Conservation (phyloP, 1,140 invertebrate genomes). For the Vanessa tameamea region DNA sequence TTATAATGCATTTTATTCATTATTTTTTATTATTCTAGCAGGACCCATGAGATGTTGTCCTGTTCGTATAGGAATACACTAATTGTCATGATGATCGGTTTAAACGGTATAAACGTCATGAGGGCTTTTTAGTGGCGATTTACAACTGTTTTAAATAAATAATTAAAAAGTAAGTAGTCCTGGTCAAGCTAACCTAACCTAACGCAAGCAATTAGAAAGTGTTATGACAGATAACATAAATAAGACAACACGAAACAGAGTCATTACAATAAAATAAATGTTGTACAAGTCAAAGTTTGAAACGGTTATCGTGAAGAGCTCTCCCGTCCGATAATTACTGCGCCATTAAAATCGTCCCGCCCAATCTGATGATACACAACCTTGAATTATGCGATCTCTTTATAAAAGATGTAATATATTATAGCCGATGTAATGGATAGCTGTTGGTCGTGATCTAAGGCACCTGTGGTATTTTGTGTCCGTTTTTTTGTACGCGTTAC, state of each 20-base stretch:
- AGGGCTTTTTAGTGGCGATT: too few species aligned
- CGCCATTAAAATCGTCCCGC: slow-evolving; percentile 31
- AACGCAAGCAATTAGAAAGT: not conserved
- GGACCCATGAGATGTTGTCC: too few species aligned
- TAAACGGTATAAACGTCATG: too few species aligned
- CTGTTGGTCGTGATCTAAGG: slow-evolving; percentile 9
- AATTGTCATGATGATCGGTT: too few species aligned
- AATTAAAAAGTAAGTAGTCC: too few species aligned
- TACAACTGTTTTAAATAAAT: too few species aligned
- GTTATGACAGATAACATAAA: not conserved
- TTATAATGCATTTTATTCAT: too few species aligned
- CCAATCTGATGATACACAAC: slow-evolving; percentile 30
- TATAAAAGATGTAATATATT: slow-evolving; percentile 32
- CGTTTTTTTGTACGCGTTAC: not conserved
- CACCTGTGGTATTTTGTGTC: slow-evolving; percentile 9
- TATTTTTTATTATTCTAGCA: too few species aligned
- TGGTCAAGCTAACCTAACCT: not conserved
- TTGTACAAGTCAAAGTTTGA: slow-evolving; percentile 29
- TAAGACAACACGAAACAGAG: slow-evolving; percentile 11
- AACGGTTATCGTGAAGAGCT: slow-evolving; percentile 23
- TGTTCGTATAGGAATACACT: too few species aligned
- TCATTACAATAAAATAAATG: slow-evolving; percentile 29
- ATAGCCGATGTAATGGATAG: slow-evolving; percentile 27
- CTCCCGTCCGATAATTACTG: slow-evolving; percentile 21
- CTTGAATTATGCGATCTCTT: slow-evolving; percentile 44